These are phyloP conservation scores for Sparidentex hasta DNA, from an alignment of 2,797 vertebrate species.

Conservation along the genomic window DNA sequence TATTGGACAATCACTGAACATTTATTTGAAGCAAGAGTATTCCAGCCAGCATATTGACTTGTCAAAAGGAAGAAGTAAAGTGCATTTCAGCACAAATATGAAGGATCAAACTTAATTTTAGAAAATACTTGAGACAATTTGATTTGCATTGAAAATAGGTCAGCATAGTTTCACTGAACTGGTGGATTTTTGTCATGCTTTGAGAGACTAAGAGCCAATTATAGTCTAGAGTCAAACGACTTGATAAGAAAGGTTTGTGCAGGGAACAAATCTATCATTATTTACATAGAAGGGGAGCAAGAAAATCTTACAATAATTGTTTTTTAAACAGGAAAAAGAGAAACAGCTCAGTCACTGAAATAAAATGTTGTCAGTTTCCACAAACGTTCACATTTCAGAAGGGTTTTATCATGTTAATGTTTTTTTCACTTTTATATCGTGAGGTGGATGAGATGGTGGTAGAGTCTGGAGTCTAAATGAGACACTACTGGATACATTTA, in stretches of 20 bases:
- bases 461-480: no score
- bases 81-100: no score
- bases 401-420: no score
- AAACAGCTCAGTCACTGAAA: no score
- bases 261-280: background rate
- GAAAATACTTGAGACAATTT: background rate
- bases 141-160: background rate
- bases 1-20: background rate
- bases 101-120: background rate
- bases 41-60: background rate
- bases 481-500: no score
- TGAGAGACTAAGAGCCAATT: background rate
- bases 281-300: background rate
- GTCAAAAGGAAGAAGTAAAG: background rate
- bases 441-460: no score
- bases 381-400: no score
- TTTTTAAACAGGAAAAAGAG: no score
- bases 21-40: background rate
- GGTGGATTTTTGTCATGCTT: background rate
- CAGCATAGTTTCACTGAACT: background rate
- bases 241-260: background rate
- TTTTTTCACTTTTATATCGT: no score
- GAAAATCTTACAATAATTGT: background rate
- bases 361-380: no score
- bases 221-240: background rate